These are phyloP conservation scores for Pelvicachromis taeniatus DNA, from an alignment of 2,113 vertebrate genomes.

Conservation along the genomic window DNA sequence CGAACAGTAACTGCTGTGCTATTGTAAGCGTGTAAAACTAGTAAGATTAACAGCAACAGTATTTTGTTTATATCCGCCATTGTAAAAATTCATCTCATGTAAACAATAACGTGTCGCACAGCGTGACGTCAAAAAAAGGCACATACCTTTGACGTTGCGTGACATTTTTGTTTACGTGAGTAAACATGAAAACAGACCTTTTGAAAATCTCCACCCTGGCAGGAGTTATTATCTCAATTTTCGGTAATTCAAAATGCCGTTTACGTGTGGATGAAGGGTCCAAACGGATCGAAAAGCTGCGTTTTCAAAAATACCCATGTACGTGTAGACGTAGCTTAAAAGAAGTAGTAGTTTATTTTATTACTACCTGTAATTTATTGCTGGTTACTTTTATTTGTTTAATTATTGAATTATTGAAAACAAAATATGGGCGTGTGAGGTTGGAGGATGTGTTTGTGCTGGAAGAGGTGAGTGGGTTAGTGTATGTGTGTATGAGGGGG, in stretches of 20 bases:
- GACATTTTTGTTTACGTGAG: too few relatives aligned
- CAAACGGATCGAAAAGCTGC: neutral
- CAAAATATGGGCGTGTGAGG: too few relatives aligned
- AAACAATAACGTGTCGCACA: neutral
- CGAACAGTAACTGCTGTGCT: neutral
- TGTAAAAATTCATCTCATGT: neutral
- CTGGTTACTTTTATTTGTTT: too few relatives aligned
- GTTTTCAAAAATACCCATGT: neutral
- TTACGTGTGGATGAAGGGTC: neutral
- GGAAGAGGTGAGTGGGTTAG: too few relatives aligned
- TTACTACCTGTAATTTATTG: too few relatives aligned
- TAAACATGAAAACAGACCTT: neutral
- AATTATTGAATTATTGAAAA: too few relatives aligned
- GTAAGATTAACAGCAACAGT: neutral
- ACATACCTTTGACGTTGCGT: neutral
- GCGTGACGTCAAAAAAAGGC: too few relatives aligned
- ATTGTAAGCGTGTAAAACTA: neutral
- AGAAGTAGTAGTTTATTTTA: too few relatives aligned
- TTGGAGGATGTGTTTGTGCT: too few relatives aligned
- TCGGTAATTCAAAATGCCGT: neutral
- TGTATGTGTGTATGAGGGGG: too few relatives aligned
- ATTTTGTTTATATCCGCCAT: neutral
- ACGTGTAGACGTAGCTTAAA: neutral
- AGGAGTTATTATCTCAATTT: too few relatives aligned
- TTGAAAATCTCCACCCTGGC: neutral